A percentile compares a stretch with the other conserved stretches of the same genome.
Evolutionary conservation across 1,140 invertebrate species (phyloP).

Genomic region (Parasteatoda tepidariorum): DNA sequence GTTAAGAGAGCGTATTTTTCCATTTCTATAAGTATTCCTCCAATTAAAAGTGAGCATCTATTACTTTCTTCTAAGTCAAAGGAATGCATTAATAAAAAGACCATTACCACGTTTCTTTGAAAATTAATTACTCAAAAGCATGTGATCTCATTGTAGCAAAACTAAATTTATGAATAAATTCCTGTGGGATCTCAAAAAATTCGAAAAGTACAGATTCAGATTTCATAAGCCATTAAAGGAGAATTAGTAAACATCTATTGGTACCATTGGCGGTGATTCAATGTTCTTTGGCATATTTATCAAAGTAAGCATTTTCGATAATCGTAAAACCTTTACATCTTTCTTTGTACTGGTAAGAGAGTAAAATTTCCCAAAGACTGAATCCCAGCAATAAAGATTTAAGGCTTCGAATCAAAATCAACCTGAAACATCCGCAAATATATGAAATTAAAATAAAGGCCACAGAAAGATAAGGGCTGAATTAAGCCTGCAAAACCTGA

Average conservation of each 20-base stretch:
- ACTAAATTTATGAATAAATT: neutral
- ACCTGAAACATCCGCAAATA: slow-evolving; percentile 15
- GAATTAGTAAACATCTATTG: slow-evolving; percentile 19
- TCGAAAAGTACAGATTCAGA: neutral
- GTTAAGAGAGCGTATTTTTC: no score
- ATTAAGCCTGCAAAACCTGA: neutral
- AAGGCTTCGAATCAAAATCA: neutral
- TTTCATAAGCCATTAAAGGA: slow-evolving; percentile 25
- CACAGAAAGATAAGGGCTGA: neutral
- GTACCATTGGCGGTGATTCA: slow-evolving; percentile 7
- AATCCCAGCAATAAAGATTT: neutral
- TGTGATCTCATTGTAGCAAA: neutral
- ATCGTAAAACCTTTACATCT: slow-evolving; percentile 6
- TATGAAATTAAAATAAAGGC: neutral
- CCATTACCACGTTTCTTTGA: neutral
- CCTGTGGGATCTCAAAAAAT: neutral
- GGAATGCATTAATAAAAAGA: no score
- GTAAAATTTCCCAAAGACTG: neutral
- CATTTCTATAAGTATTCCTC: no score
- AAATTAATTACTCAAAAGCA: neutral
- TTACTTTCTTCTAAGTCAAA: no score
- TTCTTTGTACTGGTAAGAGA: neutral
- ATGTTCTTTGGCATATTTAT: slow-evolving; percentile 23
- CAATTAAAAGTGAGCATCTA: no score
- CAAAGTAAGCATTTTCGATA: slow-evolving; percentile 40